Conservation (phyloP, 1,140 invertebrate genomes). For the Riptortus pedestris region DNA sequence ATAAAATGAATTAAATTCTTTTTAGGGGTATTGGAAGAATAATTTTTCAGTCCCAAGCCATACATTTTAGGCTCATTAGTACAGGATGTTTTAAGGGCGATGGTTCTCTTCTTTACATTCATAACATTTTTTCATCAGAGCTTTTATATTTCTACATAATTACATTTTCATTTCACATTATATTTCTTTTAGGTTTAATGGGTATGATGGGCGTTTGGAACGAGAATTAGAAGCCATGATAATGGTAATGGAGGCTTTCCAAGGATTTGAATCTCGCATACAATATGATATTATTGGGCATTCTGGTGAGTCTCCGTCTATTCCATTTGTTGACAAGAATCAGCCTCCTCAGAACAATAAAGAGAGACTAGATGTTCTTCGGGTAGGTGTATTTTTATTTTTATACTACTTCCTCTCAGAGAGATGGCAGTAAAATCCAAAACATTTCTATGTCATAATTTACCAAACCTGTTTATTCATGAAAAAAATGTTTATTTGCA, state of each 20-base stretch:
- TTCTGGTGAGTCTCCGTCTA: constrained; percentile 74
- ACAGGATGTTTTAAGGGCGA: too few species aligned
- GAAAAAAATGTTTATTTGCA: constrained; percentile 4
- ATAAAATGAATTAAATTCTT: too few species aligned
- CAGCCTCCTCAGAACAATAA: constrained; percentile 79
- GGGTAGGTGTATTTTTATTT: constrained; percentile 38
- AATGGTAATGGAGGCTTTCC: constrained; percentile 87
- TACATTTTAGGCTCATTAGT: too few species aligned
- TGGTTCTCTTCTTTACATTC: too few species aligned
- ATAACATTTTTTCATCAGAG: too few species aligned
- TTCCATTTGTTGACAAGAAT: constrained; percentile 60
- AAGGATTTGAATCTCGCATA: constrained; percentile 80
- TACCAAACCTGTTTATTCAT: too few species aligned
- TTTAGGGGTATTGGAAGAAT: too few species aligned
- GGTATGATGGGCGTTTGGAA: constrained; percentile 84
- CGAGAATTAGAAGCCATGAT: constrained; percentile 84
- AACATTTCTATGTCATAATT: too few species aligned
- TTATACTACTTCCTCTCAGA: neutral
- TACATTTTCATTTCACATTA: neutral
- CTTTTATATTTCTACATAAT: too few species aligned
- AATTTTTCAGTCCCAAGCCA: too few species aligned
- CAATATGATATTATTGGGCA: constrained; percentile 89
- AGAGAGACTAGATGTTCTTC: constrained; percentile 65
- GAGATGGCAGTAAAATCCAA: too few species aligned
- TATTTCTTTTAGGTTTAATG: constrained; percentile 57